Base-by-base conservation (phyloP, 2,113 vertebrate species). In the Odocoileus virginianus region DNA sequence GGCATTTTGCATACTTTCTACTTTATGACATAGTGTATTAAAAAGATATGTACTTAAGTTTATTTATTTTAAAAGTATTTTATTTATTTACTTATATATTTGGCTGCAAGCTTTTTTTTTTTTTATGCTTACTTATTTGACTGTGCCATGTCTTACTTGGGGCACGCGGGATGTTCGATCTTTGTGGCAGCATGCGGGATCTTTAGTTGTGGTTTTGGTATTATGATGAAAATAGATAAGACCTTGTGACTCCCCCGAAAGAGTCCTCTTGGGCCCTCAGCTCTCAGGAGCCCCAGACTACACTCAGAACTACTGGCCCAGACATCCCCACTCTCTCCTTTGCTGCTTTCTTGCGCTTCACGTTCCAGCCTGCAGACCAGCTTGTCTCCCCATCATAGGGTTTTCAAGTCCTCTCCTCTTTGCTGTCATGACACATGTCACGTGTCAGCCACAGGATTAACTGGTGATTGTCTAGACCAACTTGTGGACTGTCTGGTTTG, bases 371-470 rank as follows among this genome's bases (percentile, higher is more conserved):
- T 85, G 27, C 27, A 57, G 74, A 28, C 30, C 64, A 45, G 40
- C 40, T 45, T 2, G 3, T 94, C 2, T n/a, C 9, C 19, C 27
- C 17, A 0, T 28, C 25, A 1, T 0, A 11, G 45, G 40, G 30
- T 76, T 76, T 71, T 4, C 76, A 33, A 45, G 9, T 30, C n/a
- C n/a, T 43, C 40, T 33, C 23, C 64, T 61, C 8, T 71, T 23
- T 64, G 47, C 47, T 33, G 11, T 33, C 3, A 0, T 27, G 27
- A 3, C 36, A 40, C 3, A 0, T 12, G 5, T 15, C 15, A 13
- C 33, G 0, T 30, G 54, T 64, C 8, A 7, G 79, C 12, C 84
- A 5, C 55, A 17, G 61, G 54, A 47, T 81, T 27, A 16, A 43
- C 58, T 36, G 67, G 21, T 47, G 36, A 17, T 45, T 47, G 16